Evolutionary conservation across 1,140 invertebrate species (phyloP).

Genomic region (Drosophila rufa): DNA sequence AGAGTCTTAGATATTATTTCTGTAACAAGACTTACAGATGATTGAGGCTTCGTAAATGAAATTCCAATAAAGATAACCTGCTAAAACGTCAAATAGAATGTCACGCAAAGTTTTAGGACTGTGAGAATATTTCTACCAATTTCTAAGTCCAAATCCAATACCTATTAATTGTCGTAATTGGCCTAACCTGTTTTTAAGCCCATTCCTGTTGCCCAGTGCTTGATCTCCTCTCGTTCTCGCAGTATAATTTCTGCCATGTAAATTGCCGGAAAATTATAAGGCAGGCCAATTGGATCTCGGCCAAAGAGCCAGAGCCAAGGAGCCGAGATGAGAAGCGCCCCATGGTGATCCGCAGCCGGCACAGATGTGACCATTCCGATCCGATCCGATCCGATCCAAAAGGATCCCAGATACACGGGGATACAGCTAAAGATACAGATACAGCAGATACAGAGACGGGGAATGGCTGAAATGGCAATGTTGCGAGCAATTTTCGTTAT

Average conservation of each 20-base stretch:
- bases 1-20: background rate
- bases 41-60: background rate
- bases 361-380: slow-evolving; percentile 40
- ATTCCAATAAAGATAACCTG: too few species aligned
- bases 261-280: slow-evolving; percentile 71
- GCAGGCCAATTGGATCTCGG: slow-evolving; percentile 59
- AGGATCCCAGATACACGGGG: slow-evolving; percentile 30
- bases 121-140: background rate
- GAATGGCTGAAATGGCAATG: slow-evolving; percentile 36
- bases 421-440: slow-evolving; percentile 7
- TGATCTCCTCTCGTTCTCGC: slow-evolving; percentile 4
- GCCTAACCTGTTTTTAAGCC: slow-evolving; percentile 11
- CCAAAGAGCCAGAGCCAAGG: slow-evolving; percentile 13
- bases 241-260: slow-evolving; percentile 64
- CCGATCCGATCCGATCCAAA: slow-evolving; percentile 19
- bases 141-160: slow-evolving; percentile 9
- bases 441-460: background rate
- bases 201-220: slow-evolving; percentile 24
- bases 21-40: background rate
- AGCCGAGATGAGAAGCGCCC: slow-evolving; percentile 33
- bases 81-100: background rate
- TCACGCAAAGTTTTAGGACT: background rate
- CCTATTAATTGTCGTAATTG: slow-evolving; percentile 11
- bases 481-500: slow-evolving; percentile 73
- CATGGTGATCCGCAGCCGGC: slow-evolving; percentile 41